phyloP scores from a whole-genome alignment of 2,113 vertebrate genomes.

The Zeus faber region DNA sequence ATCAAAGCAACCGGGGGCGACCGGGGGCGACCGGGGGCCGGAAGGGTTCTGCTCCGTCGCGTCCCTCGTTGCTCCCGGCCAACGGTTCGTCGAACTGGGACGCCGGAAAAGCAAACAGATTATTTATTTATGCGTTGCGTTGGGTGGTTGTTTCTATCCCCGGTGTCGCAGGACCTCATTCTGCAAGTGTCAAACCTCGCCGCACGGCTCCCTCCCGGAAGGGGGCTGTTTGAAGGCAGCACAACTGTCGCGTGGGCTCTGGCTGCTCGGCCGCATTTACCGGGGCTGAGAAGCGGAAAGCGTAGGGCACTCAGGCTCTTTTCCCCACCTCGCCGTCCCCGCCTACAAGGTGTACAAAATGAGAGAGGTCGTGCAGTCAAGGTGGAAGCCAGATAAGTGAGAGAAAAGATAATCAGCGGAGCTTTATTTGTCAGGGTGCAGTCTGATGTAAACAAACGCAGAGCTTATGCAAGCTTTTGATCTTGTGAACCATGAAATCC shows the following conservation, averaged over 20 bases:
- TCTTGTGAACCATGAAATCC: conserved; percentile 70
- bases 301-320: too few species aligned
- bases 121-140: conserved; percentile 66
- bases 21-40: too few species aligned
- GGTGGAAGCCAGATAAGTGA: conserved; percentile 31
- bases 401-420: conserved; percentile 39
- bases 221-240: too few species aligned
- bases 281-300: too few species aligned
- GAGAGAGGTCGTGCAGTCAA: conserved; percentile 39
- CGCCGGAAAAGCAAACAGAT: conserved; percentile 58
- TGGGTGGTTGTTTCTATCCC: conserved; percentile 53
- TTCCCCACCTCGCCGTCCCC: too few species aligned
- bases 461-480: conserved; percentile 69
- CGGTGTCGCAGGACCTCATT: conserved; percentile 57
- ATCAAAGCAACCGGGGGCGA: too few species aligned
- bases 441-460: conserved; percentile 69
- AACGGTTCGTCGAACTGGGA: conserved; percentile 50
- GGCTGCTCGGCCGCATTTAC: too few species aligned
- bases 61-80: too few species aligned
- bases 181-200: conserved; percentile 36
- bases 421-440: conserved; percentile 52
- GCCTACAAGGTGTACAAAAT: conserved; percentile 23
- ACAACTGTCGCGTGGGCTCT: too few species aligned
- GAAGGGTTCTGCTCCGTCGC: too few species aligned
- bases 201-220: conserved; percentile 2